Base-by-base conservation (phyloP, 2,113 vertebrate genomes). In the Channa argus region DNA sequence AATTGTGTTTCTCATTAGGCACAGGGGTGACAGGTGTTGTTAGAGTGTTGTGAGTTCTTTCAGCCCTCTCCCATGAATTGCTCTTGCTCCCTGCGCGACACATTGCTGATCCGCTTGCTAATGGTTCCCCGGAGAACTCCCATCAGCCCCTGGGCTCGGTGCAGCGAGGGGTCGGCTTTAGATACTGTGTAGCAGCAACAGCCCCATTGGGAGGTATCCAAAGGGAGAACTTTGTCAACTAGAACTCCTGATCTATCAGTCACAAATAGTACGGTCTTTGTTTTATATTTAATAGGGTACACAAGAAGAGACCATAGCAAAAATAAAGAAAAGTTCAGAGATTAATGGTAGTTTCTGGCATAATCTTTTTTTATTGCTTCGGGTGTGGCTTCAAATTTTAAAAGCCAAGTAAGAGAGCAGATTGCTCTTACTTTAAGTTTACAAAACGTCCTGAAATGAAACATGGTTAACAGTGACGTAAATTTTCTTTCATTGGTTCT, bases 1-100 rank as follows among this genome's bases (percentile, higher is more conserved):
- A 95, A 95, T 94, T 94, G 93, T 94, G 94, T 94, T 93, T 93
- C 93, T 95, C 94, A 95, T 95, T 95, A 95, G 91, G 91, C 85
- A 82, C 82, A 51, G 91, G 89, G 94, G 94, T 95, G 94, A 95
- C 94, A 95, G 94, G 94, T 95, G 94, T 94, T 94, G 94, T 93
- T 92, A 94, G 93, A 90, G 89, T 93, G 92, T 92, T 93, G 91
- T 91, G 91, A 94, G 89, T 91, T 92, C 80, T 83, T 86, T 74
- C 60, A 43, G 79, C 77, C 34, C 86, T 91, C 93, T 93, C 94
- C 84, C 83, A 62, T 90, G 93, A 94, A 91, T 93, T 89, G 85
- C 38, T 58, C 79, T 43, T 8, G 66, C 86, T 91, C 93, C 93
- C 93, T 12, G 71, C 60, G 79, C 79, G 80, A 83, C 83, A 53